Percentiles rank a stretch among this genome's conserved stretches.
These are phyloP conservation scores for Palythoa grandis DNA, from an alignment of 92 coral and sea anemone genomes.

Conservation along the genomic window DNA sequence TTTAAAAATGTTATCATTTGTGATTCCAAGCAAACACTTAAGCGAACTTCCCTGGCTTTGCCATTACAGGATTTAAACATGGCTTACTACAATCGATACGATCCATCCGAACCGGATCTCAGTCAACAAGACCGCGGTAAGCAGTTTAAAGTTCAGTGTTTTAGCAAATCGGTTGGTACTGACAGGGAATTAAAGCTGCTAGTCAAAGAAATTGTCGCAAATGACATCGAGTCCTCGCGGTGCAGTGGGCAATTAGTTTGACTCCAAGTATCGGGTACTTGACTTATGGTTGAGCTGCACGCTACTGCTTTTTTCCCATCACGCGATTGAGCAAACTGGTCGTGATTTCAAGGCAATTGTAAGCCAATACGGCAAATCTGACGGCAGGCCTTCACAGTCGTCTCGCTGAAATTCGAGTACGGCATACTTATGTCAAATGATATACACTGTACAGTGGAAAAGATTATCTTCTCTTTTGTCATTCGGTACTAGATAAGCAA, in stretches of 20 bases:
- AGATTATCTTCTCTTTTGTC: neutral
- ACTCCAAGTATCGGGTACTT: neutral
- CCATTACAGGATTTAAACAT: constrained; percentile 9
- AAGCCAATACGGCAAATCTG: neutral
- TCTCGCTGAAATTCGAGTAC: neutral
- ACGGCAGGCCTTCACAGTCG: neutral
- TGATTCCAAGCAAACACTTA: neutral
- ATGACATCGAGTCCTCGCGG: neutral
- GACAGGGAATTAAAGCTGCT: neutral
- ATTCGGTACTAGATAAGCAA: neutral
- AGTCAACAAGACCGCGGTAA: constrained; percentile 7
- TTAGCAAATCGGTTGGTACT: neutral
- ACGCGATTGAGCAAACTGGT: neutral
- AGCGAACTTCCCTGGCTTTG: neutral
- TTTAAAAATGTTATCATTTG: neutral
- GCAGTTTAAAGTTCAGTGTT: neutral
- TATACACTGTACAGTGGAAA: neutral
- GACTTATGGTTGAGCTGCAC: neutral
- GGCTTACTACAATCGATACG: constrained; percentile 32
- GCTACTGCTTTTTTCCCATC: neutral
- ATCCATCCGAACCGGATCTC: constrained; percentile 33
- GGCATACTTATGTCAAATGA: neutral
- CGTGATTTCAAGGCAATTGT: neutral
- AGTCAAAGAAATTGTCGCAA: neutral
- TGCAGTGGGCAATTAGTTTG: neutral